A percentile compares a stretch with the other conserved stretches of the same genome.
Conservation (phyloP, 1,140 invertebrate genomes). For the Drosophila baimaii region DNA sequence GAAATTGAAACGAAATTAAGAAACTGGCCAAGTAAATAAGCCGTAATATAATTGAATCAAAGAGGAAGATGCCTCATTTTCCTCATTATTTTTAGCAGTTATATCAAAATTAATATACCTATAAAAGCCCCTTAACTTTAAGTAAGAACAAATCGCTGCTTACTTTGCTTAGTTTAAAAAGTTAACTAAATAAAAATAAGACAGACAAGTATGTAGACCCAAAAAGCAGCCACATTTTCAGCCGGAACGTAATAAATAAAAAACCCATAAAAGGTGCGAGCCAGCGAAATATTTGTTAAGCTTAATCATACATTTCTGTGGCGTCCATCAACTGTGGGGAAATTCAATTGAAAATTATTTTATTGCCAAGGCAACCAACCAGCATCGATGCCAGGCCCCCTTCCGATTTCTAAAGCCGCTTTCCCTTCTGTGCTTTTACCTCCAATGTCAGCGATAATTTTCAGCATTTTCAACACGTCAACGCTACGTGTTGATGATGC, state of each 20-base stretch:
- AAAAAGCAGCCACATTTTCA: no score
- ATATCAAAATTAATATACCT: no score
- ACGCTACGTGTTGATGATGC: slow-evolving; percentile 71
- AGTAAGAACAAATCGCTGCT: no score
- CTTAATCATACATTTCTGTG: slow-evolving; percentile 70
- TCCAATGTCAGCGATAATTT: slow-evolving; percentile 45
- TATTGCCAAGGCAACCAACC: slow-evolving; percentile 57
- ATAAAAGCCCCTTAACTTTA: no score
- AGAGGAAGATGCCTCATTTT: no score
- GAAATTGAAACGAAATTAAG: no score
- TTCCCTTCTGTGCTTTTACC: not conserved
- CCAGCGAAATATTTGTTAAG: slow-evolving; percentile 47
- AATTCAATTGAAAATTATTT: slow-evolving; percentile 78
- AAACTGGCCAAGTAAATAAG: no score
- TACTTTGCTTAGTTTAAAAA: not conserved
- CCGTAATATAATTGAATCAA: no score
- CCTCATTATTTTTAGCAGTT: no score
- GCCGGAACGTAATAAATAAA: not conserved
- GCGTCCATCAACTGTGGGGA: slow-evolving; percentile 40
- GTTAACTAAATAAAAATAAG: no score
- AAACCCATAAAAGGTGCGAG: slow-evolving; percentile 2
- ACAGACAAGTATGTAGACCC: no score
- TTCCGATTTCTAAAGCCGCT: not conserved
- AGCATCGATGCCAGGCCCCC: not conserved
- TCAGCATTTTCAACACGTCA: slow-evolving; percentile 70